These are phyloP conservation scores for Acropora yongei DNA, from an alignment of 64 coral and sea anemone species.

Conservation along the genomic window DNA sequence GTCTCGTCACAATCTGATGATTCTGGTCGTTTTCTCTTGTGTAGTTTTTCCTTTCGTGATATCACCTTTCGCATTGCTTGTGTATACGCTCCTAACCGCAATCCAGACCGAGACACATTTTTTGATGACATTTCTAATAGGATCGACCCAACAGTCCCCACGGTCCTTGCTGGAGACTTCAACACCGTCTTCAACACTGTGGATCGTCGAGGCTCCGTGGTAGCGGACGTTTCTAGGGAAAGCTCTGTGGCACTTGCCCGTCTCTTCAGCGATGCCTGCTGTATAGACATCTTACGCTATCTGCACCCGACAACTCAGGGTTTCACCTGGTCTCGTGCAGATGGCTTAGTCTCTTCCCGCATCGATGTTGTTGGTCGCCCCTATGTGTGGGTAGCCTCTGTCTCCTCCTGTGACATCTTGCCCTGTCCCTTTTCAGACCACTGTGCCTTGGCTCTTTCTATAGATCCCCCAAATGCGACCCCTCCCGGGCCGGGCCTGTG, in stretches of 20 bases:
- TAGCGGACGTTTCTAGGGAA: background rate
- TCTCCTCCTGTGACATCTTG: background rate
- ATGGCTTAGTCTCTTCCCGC: conserved; percentile 1
- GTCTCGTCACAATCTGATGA: background rate
- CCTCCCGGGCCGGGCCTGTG: conserved; percentile 19
- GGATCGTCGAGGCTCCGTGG: background rate
- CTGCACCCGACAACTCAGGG: background rate
- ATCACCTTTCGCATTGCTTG: background rate
- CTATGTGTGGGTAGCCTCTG: background rate
- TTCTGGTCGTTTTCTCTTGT: conserved; percentile 8
- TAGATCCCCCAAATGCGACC: background rate
- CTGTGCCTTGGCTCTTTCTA: background rate
- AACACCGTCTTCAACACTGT: conserved; percentile 39
- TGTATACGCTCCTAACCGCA: conserved; percentile 39
- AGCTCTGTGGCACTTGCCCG: background rate
- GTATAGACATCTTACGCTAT: conserved; percentile 4
- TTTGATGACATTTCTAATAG: background rate
- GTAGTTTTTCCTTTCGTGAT: background rate
- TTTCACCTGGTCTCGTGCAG: conserved; percentile 33
- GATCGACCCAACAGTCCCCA: conserved; percentile 1
- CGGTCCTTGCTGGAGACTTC: conserved; percentile 8
- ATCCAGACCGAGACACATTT: background rate
- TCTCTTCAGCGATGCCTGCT: background rate
- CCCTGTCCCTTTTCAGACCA: conserved; percentile 43
- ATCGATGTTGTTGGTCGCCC: conserved; percentile 50